Evolutionary conservation across 1,140 invertebrate genomes (phyloP).

Genomic region (Monomorium pharaonis): DNA sequence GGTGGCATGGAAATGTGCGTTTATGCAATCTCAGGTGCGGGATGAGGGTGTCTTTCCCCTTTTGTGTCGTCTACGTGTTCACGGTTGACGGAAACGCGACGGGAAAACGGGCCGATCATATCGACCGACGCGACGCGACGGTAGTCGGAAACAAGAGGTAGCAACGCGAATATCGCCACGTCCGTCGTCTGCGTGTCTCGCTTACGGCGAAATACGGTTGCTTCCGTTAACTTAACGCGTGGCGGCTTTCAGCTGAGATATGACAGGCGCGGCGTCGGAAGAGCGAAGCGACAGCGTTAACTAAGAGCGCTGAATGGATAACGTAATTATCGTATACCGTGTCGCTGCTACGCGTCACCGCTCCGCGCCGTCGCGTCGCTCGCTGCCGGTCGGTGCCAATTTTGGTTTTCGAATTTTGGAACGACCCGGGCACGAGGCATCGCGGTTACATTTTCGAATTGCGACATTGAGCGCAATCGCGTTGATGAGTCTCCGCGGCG

Average conservation of each 20-base stretch:
- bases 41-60: not conserved
- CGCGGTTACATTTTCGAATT: slow-evolving; percentile 10
- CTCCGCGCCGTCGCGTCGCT: not conserved
- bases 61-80: not conserved
- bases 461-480: not conserved
- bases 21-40: slow-evolving; percentile 1
- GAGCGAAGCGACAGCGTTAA: slow-evolving; percentile 45
- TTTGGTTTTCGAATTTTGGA: slow-evolving; percentile 13
- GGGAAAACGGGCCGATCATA: slow-evolving; percentile 25
- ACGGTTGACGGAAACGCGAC: slow-evolving; percentile 23
- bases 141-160: not conserved
- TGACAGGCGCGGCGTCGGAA: slow-evolving; percentile 35
- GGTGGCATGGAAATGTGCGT: slow-evolving; percentile 7
- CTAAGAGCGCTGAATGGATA: slow-evolving; percentile 43
- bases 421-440: not conserved
- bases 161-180: slow-evolving; percentile 29
- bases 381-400: not conserved
- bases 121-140: slow-evolving; percentile 10
- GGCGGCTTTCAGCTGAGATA: not conserved
- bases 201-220: not conserved
- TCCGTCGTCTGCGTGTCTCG: slow-evolving; percentile 19
- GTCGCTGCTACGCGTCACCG: not conserved
- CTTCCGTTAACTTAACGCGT: slow-evolving; percentile 28
- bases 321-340: slow-evolving; percentile 25
- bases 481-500: too few species aligned